Evolutionary conservation across 2,888 invertebrate genomes (phyloP).

Genomic region (Ennomos erosarius): DNA sequence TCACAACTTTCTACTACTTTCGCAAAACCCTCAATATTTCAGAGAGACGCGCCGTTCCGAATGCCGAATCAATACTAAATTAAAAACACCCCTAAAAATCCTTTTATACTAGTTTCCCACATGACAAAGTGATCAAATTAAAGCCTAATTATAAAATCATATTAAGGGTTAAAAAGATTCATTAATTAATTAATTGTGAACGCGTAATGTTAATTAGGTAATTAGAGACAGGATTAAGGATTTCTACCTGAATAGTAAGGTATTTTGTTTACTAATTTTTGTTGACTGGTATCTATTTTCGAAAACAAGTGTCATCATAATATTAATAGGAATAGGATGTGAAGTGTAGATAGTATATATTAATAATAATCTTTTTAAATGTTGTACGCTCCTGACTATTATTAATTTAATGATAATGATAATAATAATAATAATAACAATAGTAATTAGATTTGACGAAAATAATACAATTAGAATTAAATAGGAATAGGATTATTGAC

Average conservation of each 20-base stretch:
- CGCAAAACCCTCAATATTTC: background rate
- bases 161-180: slow-evolving; percentile 21
- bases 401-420: no score
- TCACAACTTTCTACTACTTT: no score
- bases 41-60: slow-evolving; percentile 9
- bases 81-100: slow-evolving; percentile 13
- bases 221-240: slow-evolving; percentile 5
- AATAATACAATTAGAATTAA: no score
- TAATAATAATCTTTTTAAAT: no score
- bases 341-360: no score
- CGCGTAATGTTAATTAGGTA: slow-evolving; percentile 7
- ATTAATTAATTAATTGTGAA: slow-evolving; percentile 10
- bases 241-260: slow-evolving; percentile 7
- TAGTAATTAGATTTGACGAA: no score
- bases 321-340: no score
- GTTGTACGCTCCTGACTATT: no score
- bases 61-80: slow-evolving; percentile 37
- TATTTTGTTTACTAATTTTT: background rate
- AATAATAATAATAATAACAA: no score
- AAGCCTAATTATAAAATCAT: slow-evolving; percentile 9
- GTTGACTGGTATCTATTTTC: background rate
- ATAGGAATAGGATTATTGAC: no score
- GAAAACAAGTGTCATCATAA: no score
- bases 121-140: slow-evolving; percentile 9
- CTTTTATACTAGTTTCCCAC: slow-evolving; percentile 26